Conservation (phyloP, 2,113 vertebrate species). For the Microtus ochrogaster region DNA sequence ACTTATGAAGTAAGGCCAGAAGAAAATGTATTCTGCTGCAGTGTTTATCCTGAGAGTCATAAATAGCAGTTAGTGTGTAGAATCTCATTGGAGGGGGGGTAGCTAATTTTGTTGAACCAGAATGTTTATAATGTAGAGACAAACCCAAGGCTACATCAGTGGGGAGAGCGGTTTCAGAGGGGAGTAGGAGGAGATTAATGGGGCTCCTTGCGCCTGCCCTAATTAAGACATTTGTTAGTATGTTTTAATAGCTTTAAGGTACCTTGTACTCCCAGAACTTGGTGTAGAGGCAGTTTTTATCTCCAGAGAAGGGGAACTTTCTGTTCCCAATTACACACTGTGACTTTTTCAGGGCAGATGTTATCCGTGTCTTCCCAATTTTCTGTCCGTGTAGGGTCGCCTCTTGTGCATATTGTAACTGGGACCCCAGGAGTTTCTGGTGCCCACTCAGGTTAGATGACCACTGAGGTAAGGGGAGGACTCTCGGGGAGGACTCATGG, state of each 20-base stretch:
- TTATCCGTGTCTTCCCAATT: neutral
- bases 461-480: fast-evolving
- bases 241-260: slow-evolving; percentile 49
- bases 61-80: slow-evolving; percentile 70
- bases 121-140: slow-evolving; percentile 56
- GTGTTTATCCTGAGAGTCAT: slow-evolving; percentile 67
- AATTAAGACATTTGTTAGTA: slow-evolving; percentile 65
- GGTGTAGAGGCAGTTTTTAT: neutral
- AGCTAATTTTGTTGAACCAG: slow-evolving; percentile 77
- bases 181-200: slow-evolving; percentile 52
- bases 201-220: neutral
- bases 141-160: slow-evolving; percentile 49
- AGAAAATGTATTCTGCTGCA: slow-evolving; percentile 41
- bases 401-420: neutral
- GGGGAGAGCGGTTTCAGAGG: slow-evolving; percentile 44
- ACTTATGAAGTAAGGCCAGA: slow-evolving; percentile 35
- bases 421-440: fast-evolving
- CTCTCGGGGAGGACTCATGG: neutral
- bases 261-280: neutral
- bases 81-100: slow-evolving; percentile 47
- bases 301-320: neutral
- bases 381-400: neutral
- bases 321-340: neutral
- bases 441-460: fast-evolving
- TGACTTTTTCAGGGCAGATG: neutral